Evolutionary conservation across 2,113 vertebrate genomes (phyloP).

Genomic region (Pseudorectes ferrugineus): DNA sequence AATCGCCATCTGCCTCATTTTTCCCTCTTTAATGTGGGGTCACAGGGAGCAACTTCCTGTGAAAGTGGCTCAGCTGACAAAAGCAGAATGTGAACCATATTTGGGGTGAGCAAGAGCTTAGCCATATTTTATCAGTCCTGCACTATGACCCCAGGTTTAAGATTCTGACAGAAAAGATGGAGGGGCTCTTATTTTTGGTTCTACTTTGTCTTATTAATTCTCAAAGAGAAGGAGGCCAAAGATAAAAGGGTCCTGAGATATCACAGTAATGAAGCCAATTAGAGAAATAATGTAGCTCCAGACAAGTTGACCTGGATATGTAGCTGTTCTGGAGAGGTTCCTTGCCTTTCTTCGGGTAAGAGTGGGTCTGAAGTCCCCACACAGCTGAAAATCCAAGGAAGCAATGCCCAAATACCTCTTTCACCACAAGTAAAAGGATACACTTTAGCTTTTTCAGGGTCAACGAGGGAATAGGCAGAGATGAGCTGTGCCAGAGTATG

Average conservation of each 20-base stretch:
- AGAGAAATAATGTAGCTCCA: not conserved
- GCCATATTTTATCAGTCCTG: not conserved
- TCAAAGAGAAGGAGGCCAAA: not conserved
- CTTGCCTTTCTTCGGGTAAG: not conserved
- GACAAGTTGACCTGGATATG: not conserved
- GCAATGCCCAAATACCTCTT: not conserved
- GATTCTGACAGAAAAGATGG: not conserved
- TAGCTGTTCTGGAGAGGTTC: not conserved
- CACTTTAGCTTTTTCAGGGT: slow-evolving; percentile 95
- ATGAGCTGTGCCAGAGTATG: slow-evolving; percentile 96
- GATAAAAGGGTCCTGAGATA: not conserved
- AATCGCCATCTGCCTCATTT: not conserved
- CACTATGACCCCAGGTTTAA: not conserved
- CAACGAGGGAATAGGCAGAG: slow-evolving; percentile 95
- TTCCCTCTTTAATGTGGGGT: not conserved
- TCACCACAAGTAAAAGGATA: slow-evolving; percentile 79
- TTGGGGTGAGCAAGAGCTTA: not conserved
- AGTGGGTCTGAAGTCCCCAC: not conserved
- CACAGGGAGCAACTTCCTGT: not conserved
- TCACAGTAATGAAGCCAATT: not conserved
- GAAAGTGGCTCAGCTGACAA: not conserved
- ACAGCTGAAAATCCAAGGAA: not conserved
- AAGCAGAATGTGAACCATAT: not conserved
- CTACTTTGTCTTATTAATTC: not conserved
- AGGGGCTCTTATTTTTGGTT: not conserved